These are phyloP conservation scores for Drosophila nasuta DNA, from an alignment of 1,140 invertebrate species.

Conservation along the genomic window DNA sequence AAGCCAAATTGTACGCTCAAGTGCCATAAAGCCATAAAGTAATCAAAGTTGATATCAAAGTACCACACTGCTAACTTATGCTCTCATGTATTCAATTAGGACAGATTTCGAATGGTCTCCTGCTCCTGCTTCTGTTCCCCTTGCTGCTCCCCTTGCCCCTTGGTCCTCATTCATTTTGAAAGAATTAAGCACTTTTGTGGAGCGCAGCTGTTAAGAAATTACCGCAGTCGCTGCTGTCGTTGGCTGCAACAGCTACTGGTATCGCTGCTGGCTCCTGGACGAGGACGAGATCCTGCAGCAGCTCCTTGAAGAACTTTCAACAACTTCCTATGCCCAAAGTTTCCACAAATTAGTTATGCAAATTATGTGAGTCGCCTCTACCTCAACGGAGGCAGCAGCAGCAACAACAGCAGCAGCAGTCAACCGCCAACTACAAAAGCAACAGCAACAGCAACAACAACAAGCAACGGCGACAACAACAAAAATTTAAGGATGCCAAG, in stretches of 20 bases:
- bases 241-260: slow-evolving; percentile 4
- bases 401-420: slow-evolving; percentile 30
- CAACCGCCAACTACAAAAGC: slow-evolving; percentile 40
- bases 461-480: slow-evolving; percentile 11
- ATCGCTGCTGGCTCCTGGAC: slow-evolving; percentile 26
- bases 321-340: slow-evolving; percentile 81
- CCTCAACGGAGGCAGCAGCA: slow-evolving; percentile 52
- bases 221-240: slow-evolving; percentile 53
- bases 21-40: slow-evolving; percentile 82
- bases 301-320: slow-evolving; percentile 77
- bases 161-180: slow-evolving; percentile 65
- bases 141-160: background rate
- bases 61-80: slow-evolving; percentile 80
- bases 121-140: too few relatives aligned
- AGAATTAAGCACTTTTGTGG: slow-evolving; percentile 80
- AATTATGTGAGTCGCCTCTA: slow-evolving; percentile 80
- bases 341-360: slow-evolving; percentile 82
- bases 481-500: slow-evolving; percentile 23
- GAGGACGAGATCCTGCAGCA: slow-evolving; percentile 35
- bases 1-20: slow-evolving; percentile 82
- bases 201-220: slow-evolving; percentile 71
- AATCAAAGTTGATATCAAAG: slow-evolving; percentile 82
- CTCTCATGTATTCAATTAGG: slow-evolving; percentile 82
- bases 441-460: slow-evolving; percentile 9
- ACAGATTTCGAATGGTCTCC: slow-evolving; percentile 72